Conservation (phyloP, 1,140 invertebrate species). For the Drosophila bocki region DNA sequence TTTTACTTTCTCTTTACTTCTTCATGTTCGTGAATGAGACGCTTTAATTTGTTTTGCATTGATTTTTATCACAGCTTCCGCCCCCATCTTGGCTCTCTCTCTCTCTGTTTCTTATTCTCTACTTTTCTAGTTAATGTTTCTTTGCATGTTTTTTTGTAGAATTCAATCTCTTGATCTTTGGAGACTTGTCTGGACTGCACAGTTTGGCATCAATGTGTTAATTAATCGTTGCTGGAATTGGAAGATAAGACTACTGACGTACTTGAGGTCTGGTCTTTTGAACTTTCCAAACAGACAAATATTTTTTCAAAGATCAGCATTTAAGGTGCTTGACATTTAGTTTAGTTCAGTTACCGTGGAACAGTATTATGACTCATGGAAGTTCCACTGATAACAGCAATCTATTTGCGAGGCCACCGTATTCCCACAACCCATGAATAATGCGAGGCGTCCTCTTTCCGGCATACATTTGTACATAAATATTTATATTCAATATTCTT, state of each 20-base stretch:
- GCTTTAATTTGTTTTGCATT: slow-evolving; percentile 72
- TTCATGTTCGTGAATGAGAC: slow-evolving; percentile 11
- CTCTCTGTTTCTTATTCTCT: slow-evolving; percentile 5
- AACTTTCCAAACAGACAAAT: not conserved
- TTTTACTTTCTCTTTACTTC: slow-evolving; percentile 63
- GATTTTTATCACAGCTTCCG: slow-evolving; percentile 69
- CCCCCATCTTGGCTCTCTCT: slow-evolving; percentile 2
- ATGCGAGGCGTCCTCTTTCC: slow-evolving; percentile 22
- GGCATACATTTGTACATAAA: not conserved
- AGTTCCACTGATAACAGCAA: slow-evolving; percentile 24
- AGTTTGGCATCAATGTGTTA: slow-evolving; percentile 53
- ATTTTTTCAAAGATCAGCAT: not conserved
- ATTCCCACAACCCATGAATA: slow-evolving; percentile 25
- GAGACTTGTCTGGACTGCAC: slow-evolving; percentile 35
- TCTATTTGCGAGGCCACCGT: slow-evolving; percentile 12
- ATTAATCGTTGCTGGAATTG: slow-evolving; percentile 34
- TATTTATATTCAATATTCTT: slow-evolving; percentile 1
- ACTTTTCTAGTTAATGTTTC: slow-evolving; percentile 10
- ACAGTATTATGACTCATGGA: slow-evolving; percentile 28
- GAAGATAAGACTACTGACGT: not conserved
- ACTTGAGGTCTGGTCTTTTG: not conserved
- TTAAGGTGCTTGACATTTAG: not conserved
- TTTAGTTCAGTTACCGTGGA: not conserved
- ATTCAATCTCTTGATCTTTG: slow-evolving; percentile 10
- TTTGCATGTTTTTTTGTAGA: slow-evolving; percentile 12